These are phyloP conservation scores for Auanema sp. DNA, from an alignment of 2,888 invertebrate species.

Conservation along the genomic window DNA sequence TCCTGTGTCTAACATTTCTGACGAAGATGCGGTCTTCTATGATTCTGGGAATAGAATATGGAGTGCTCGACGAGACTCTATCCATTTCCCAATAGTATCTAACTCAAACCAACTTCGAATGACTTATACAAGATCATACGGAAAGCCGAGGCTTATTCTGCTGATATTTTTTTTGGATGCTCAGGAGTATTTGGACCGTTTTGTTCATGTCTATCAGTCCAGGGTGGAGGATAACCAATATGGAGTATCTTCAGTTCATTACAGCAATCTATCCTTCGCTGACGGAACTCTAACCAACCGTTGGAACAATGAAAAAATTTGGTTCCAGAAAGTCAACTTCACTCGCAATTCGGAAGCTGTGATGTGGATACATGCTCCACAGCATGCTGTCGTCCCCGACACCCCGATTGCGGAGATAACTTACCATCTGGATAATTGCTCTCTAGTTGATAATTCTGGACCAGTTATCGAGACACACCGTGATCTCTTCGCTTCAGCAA, in stretches of 20 bases:
- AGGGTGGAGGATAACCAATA: conserved; percentile 71
- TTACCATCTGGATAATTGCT: conserved; percentile 82
- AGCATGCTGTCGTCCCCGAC: conserved; percentile 59
- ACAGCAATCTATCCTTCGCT: conserved; percentile 66
- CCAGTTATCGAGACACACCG: conserved; percentile 73
- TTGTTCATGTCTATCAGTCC: conserved; percentile 59
- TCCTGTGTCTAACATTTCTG: conserved; percentile 81
- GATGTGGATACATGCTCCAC: conserved; percentile 62
- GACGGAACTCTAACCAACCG: conserved; percentile 59
- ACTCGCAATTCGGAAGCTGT: conserved; percentile 60
- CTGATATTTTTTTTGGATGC: conserved; percentile 61
- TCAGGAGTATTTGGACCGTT: conserved; percentile 62
- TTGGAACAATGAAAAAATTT: conserved; percentile 58
- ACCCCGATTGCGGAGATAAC: conserved; percentile 79
- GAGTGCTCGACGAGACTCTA: conserved; percentile 34
- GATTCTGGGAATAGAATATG: conserved; percentile 35
- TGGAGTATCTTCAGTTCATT: conserved; percentile 80
- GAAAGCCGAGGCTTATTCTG: conserved; percentile 55
- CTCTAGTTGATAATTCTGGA: conserved; percentile 83
- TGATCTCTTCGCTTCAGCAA: conserved; percentile 91
- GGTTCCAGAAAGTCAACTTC: conserved; percentile 63
- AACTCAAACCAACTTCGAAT: conserved; percentile 67
- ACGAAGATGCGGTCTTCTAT: conserved; percentile 73
- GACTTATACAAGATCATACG: conserved; percentile 59
- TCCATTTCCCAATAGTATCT: conserved; percentile 84